Base-by-base conservation (phyloP, 2,888 invertebrate genomes). In the Julus scandinavius region DNA sequence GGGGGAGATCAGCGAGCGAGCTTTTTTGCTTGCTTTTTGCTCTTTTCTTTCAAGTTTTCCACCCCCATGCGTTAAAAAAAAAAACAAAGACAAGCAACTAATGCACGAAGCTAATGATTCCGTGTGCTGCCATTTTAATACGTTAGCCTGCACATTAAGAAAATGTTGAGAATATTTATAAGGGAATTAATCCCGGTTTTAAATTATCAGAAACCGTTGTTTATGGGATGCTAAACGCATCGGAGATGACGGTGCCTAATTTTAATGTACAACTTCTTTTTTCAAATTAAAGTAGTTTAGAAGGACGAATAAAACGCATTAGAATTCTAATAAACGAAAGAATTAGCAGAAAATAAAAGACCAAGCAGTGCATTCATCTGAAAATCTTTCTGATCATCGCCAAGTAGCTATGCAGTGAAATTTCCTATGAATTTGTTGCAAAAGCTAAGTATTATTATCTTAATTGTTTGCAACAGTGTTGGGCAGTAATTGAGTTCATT, bases 1-100 rank as follows among this genome's bases (percentile, higher is more conserved):
- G 85, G 85, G 85, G 49, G 29, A 85, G 85, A 85, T 85, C 85
- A 85, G n/a, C 49, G 85, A 85, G 29, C 63, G 63, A 72, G 9
- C 58, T 17, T 54, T 80, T 80, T 38, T 80, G 80, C 80, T 38
- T 20, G 72, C 72, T 72, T 72, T 72, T 72, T 72, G 72, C 72
- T 72, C 72, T 72, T 80, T 80, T 80, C 38, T 40, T 80, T 80
- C 13, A 13, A 80, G 38, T 38, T 80, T 80, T 80, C 54, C 54
- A 17, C 80, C 80, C 80, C 80, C 80, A 80, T 38, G 38, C 15
- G 6, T 45, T 80, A 38, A 80, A 80, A 80, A 7, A 45, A 38
- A 20, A 63, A 80, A 80, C 38, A 38, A 40, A 38, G 38, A 15
- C 15, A 72, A 72, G 38, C 80, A 80, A 80, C 80, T 80, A 80